Percentiles rank a stretch among this genome's conserved stretches.
These are phyloP conservation scores for Drosophila quinaria DNA, from an alignment of 2,888 invertebrate species.

Conservation along the genomic window DNA sequence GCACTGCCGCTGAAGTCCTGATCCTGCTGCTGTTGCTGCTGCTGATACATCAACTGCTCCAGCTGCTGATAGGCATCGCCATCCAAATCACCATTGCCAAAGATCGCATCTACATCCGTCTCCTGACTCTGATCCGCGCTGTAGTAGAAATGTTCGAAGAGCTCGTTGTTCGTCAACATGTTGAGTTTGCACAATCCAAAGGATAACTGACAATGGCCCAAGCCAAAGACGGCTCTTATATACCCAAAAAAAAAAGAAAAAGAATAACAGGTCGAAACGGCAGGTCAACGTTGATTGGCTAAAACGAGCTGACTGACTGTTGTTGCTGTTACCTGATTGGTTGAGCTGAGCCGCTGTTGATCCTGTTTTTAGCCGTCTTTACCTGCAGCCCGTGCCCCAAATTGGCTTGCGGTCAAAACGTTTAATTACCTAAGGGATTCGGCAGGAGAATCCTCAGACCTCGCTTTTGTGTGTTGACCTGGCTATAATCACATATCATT, in stretches of 20 bases:
- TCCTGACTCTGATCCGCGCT: conserved; percentile 22
- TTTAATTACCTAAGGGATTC: conserved; percentile 70
- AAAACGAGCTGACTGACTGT: background rate
- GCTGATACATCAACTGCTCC: conserved; percentile 58
- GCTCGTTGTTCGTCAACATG: conserved; percentile 67
- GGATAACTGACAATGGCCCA: conserved; percentile 62
- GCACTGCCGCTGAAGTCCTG: conserved; percentile 57
- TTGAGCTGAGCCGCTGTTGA: conserved; percentile 25
- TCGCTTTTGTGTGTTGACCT: conserved; percentile 35
- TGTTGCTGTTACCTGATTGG: conserved; percentile 73
- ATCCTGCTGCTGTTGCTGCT: conserved; percentile 29
- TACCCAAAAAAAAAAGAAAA: conserved; percentile 25
- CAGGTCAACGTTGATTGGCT: conserved; percentile 61
- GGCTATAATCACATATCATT: conserved; percentile 58
- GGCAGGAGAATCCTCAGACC: background rate
- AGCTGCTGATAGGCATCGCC: conserved; percentile 56
- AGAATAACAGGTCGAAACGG: background rate
- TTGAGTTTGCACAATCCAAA: conserved; percentile 41
- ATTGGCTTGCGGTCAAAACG: conserved; percentile 84
- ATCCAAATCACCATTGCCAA: conserved; percentile 17
- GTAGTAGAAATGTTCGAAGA: conserved; percentile 63
- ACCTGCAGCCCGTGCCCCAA: conserved; percentile 65
- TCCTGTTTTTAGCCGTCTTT: conserved; percentile 43
- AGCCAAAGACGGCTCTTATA: conserved; percentile 41
- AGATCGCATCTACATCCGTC: conserved; percentile 43